A percentile compares a stretch with the other conserved stretches of the same genome.
phyloP scores from a whole-genome alignment of 2,113 vertebrate species.

The Cercopithecus mona region DNA sequence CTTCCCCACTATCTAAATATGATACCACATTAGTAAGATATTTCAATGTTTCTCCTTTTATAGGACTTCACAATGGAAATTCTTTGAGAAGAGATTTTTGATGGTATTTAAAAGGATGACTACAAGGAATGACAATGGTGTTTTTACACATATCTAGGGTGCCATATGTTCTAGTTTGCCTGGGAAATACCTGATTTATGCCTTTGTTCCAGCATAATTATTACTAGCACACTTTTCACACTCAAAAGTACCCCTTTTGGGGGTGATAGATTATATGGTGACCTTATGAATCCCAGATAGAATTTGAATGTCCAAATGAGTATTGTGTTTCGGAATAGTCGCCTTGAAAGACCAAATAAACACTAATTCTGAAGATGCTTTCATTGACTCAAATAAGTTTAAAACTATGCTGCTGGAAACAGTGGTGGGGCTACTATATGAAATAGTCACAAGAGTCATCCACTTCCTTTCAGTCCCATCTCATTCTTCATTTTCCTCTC shows the following conservation, averaged over 20 bases:
- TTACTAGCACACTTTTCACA: not conserved
- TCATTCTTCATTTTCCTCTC: not conserved
- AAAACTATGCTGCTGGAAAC: not conserved
- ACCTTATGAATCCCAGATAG: not conserved
- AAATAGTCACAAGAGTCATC: not conserved
- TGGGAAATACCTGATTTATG: not conserved
- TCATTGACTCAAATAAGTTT: not conserved
- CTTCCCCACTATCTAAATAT: not conserved
- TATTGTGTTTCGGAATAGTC: not conserved
- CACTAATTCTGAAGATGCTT: not conserved
- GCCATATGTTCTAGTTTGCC: not conserved
- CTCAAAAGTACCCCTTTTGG: not conserved
- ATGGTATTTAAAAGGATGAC: not conserved
- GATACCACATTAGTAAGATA: not conserved
- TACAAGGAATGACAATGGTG: not conserved
- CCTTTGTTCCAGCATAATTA: constrained; percentile 37
- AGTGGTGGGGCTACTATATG: not conserved
- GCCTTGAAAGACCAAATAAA: constrained; percentile 41
- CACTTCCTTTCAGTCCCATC: not conserved
- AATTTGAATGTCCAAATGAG: constrained; percentile 20
- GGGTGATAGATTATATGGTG: not conserved
- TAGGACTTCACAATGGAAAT: not conserved
- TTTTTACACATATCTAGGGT: not conserved
- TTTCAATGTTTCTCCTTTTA: not conserved
- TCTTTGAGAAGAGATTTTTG: not conserved